Base-by-base conservation (phyloP, 2,888 invertebrate species). In the Beris chalybata region DNA sequence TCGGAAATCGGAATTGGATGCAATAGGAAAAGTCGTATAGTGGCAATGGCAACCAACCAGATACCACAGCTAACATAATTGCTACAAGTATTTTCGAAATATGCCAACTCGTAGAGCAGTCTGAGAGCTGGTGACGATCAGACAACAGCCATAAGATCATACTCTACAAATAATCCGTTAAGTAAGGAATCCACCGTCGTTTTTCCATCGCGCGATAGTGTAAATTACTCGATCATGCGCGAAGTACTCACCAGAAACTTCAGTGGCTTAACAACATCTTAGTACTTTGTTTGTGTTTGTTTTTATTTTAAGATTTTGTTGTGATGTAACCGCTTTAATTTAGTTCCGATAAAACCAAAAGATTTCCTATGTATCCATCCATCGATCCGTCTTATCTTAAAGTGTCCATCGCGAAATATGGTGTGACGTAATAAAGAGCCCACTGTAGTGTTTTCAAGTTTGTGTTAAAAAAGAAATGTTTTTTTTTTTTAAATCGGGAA, bases 101-200 rank as follows among this genome's bases (percentile, higher is more conserved):
- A 47, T 6, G 13, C 7, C 13, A 13, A 52, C 64, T 31, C 29
- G 15, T 48, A 67, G 63, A 67, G 63, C 55, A 63, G 66, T 30
- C 53, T 32, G 47, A 50, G 66, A 53, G 38, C 13, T 61, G 61
- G 53, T 61, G 31, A 53, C 59, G 66, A 45, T 66, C 52, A 52
- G 54, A 66, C 43, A 54, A 32, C 13, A 13, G 38, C 38, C 7
- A 22, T 22, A 22, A 22, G 22, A 22, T 22, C 22, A 22, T 22
- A 22, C 22, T 22, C 22, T 22, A 22, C 22, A 22, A 22, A 22
- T 22, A 22, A 22, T 22, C 22, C 22, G 22, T 22, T 22, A 22
- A 22, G 22, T 22, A 22, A 22, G 22, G 22, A 22, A 22, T 22
- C 22, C 22, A 22, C 3, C 22, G 22, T 22, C 5, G 30, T 58